Evolutionary conservation across 2,888 invertebrate genomes (phyloP).

Genomic region (Nasonia oneida): DNA sequence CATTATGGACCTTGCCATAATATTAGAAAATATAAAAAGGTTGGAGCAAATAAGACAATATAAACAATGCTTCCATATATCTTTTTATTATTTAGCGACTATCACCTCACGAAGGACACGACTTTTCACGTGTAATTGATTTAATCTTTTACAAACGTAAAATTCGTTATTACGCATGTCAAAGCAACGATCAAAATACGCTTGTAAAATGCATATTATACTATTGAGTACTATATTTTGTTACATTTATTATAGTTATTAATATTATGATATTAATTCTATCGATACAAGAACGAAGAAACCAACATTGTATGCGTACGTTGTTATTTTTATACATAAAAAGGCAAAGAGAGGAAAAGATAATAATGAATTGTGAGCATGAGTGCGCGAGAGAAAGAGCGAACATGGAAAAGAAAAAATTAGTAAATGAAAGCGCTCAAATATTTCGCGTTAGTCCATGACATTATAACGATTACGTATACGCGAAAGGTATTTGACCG

Average conservation of each 20-base stretch:
- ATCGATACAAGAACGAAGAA: constrained; percentile 69
- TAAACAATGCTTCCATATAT: constrained; percentile 38
- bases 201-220: constrained; percentile 78
- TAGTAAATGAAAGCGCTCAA: constrained; percentile 56
- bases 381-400: constrained; percentile 53
- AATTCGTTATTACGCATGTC: constrained; percentile 68
- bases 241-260: constrained; percentile 76
- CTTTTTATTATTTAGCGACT: constrained; percentile 39
- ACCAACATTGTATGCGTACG: constrained; percentile 72
- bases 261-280: constrained; percentile 74
- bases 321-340: constrained; percentile 75
- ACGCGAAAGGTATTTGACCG: constrained; percentile 22
- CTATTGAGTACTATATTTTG: constrained; percentile 77
- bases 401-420: constrained; percentile 59
- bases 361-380: constrained; percentile 53
- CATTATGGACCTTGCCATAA: constrained; percentile 54
- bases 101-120: constrained; percentile 35
- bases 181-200: constrained; percentile 80
- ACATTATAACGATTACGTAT: constrained; percentile 67
- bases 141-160: constrained; percentile 39
- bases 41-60: constrained; percentile 24
- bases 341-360: constrained; percentile 56
- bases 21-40: constrained; percentile 16
- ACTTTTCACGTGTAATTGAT: constrained; percentile 49
- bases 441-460: constrained; percentile 74